Conservation (phyloP, 2,113 vertebrate genomes). For the Gyps fulvus region DNA sequence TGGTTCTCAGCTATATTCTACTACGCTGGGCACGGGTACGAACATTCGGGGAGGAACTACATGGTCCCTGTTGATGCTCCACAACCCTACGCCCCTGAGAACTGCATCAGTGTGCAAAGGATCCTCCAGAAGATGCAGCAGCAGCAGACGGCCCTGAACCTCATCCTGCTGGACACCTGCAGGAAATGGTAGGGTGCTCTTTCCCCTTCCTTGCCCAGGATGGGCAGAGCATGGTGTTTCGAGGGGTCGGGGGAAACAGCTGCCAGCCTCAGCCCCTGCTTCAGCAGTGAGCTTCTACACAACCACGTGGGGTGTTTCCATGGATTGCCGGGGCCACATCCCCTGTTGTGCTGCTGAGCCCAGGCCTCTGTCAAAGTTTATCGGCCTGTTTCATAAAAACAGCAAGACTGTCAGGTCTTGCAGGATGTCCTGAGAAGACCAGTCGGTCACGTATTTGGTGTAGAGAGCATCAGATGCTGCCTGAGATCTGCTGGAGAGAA, state of each 20-base stretch:
- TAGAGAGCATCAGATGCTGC: neutral
- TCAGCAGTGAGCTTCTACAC: neutral
- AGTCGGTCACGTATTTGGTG: accelerated
- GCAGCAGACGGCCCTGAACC: slow-evolving; percentile 76
- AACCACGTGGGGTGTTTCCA: accelerated
- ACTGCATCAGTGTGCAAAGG: slow-evolving; percentile 86
- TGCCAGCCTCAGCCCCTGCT: neutral
- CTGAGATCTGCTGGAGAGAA: neutral
- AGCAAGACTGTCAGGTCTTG: neutral
- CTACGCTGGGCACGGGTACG: slow-evolving; percentile 87
- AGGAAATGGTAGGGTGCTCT: slow-evolving; percentile 67
- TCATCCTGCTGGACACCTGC: slow-evolving; percentile 85
- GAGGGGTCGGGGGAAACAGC: neutral
- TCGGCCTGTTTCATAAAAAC: neutral
- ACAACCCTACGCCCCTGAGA: slow-evolving; percentile 77
- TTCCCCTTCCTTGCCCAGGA: neutral
- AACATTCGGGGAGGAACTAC: slow-evolving; percentile 83
- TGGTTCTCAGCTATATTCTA: slow-evolving; percentile 82
- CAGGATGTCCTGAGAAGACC: neutral
- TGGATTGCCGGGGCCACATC: neutral
- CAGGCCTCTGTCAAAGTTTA: neutral
- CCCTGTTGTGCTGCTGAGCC: neutral
- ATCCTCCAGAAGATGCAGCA: slow-evolving; percentile 85
- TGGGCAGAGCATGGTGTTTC: accelerated
- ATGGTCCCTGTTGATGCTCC: slow-evolving; percentile 85